A percentile compares a stretch with the other conserved stretches of the same genome.
Evolutionary conservation across 2,888 invertebrate genomes (phyloP).

Genomic region (Embidobia sp.): DNA sequence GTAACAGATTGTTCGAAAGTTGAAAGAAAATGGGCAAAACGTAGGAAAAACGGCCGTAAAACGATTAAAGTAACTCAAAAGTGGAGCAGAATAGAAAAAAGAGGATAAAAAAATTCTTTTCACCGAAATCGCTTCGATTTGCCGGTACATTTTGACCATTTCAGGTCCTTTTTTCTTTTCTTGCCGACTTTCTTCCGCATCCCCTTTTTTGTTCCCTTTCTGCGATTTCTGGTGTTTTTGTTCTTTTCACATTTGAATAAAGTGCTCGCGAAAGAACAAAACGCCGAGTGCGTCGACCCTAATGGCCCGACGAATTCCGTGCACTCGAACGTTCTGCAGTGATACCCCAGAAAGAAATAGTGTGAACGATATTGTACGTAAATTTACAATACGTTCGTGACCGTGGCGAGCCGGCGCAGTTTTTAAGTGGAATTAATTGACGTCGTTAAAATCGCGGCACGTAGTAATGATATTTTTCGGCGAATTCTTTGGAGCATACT

Average conservation of each 20-base stretch:
- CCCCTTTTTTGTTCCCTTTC: conserved; percentile 1
- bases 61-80: too few relatives aligned
- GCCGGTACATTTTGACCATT: too few relatives aligned
- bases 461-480: conserved; percentile 38
- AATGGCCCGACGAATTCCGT: conserved; percentile 42
- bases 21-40: too few relatives aligned
- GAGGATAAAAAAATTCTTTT: too few relatives aligned
- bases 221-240: conserved; percentile 4
- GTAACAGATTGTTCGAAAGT: too few relatives aligned
- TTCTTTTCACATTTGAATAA: conserved; percentile 47
- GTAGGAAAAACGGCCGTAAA: too few relatives aligned
- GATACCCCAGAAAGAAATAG: conserved; percentile 37
- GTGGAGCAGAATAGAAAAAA: too few relatives aligned
- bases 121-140: too few relatives aligned
- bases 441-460: conserved; percentile 50
- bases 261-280: conserved; percentile 47
- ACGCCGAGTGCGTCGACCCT: conserved; percentile 50
- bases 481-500: conserved; percentile 38
- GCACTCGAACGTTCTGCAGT: conserved; percentile 23
- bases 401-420: conserved; percentile 1
- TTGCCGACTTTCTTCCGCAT: neutral
- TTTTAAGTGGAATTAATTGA: conserved; percentile 54
- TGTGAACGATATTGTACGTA: conserved; percentile 41
- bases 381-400: conserved; percentile 38
- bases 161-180: too few relatives aligned